Conservation (phyloP, 35 echinoderm and acorn worm species). For the Acanthaster planci region DNA sequence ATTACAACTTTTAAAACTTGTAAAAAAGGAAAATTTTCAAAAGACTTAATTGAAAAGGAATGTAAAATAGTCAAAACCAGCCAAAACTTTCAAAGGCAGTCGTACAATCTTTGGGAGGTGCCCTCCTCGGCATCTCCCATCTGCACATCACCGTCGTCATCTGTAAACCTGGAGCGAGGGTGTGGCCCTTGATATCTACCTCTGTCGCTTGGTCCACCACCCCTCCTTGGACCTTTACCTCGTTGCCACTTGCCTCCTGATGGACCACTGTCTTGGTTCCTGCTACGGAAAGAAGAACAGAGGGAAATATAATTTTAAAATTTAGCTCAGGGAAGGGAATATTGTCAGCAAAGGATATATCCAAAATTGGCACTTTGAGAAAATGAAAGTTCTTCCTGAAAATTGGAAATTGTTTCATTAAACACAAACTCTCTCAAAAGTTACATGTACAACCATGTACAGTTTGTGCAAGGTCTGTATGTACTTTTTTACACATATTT, state of each 20-base stretch:
- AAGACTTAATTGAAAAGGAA: no score
- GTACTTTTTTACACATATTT: no score
- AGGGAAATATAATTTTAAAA: not conserved
- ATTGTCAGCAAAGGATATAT: not conserved
- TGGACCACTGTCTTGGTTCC: constrained; percentile 1
- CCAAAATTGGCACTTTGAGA: not conserved
- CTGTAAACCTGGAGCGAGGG: constrained; percentile 39
- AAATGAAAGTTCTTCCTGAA: not conserved
- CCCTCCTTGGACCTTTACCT: not conserved
- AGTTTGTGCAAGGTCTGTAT: no score
- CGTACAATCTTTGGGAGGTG: not conserved
- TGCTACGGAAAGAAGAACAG: not conserved
- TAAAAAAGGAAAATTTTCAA: no score
- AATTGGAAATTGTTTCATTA: not conserved
- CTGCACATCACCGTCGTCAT: constrained; percentile 34
- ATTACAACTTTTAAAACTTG: no score
- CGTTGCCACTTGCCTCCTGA: constrained; percentile 43
- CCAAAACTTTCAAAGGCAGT: no score
- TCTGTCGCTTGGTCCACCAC: constrained; percentile 22
- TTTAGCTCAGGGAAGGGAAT: not conserved
- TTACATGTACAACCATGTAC: no score
- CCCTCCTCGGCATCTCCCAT: constrained; percentile 28
- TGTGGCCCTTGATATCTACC: constrained; percentile 16
- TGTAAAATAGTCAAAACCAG: no score
- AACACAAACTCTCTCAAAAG: not conserved